A percentile compares a stretch with the other conserved stretches of the same genome.
These are phyloP conservation scores for Tridacna crocea DNA, from an alignment of 2,888 invertebrate species.

Conservation along the genomic window DNA sequence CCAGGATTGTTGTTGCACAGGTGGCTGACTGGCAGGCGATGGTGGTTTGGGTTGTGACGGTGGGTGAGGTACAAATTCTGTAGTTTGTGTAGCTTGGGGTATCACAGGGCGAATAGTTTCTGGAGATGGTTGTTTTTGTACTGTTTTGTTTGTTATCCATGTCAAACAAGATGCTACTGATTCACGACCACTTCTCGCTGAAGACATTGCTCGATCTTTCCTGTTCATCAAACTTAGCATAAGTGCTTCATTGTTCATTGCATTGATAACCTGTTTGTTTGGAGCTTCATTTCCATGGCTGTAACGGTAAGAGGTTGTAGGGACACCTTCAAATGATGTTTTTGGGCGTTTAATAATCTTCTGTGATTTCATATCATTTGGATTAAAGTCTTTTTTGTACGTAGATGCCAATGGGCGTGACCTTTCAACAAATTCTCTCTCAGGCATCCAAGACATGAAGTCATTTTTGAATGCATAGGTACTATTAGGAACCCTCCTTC, in stretches of 20 bases:
- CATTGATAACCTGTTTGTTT: conserved; percentile 71
- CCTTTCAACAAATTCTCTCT: conserved; percentile 69
- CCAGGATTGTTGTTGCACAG: conserved; percentile 39
- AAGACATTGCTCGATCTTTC: conserved; percentile 70
- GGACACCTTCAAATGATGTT: conserved; percentile 77
- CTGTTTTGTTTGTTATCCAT: conserved; percentile 67
- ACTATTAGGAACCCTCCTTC: conserved; percentile 71
- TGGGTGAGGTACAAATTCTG: conserved; percentile 65
- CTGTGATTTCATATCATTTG: conserved; percentile 59
- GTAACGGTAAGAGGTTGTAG: conserved; percentile 78
- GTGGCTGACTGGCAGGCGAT: conserved; percentile 1
- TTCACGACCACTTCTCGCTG: conserved; percentile 66
- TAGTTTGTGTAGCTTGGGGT: conserved; percentile 64
- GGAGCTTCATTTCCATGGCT: conserved; percentile 78
- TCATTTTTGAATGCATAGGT: conserved; percentile 75
- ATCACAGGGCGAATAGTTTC: conserved; percentile 43
- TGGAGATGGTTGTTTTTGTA: conserved; percentile 11
- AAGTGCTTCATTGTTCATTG: conserved; percentile 75
- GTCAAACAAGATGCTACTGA: conserved; percentile 79
- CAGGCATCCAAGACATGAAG: conserved; percentile 80
- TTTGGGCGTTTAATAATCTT: conserved; percentile 73
- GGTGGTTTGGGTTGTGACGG: conserved; percentile 55
- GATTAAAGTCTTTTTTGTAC: conserved; percentile 76
- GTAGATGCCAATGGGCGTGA: conserved; percentile 74
- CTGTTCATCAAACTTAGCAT: conserved; percentile 69